Percentiles rank a stretch among this genome's conserved stretches.
Conservation (phyloP, 2,113 vertebrate species). For the Canis aureus region DNA sequence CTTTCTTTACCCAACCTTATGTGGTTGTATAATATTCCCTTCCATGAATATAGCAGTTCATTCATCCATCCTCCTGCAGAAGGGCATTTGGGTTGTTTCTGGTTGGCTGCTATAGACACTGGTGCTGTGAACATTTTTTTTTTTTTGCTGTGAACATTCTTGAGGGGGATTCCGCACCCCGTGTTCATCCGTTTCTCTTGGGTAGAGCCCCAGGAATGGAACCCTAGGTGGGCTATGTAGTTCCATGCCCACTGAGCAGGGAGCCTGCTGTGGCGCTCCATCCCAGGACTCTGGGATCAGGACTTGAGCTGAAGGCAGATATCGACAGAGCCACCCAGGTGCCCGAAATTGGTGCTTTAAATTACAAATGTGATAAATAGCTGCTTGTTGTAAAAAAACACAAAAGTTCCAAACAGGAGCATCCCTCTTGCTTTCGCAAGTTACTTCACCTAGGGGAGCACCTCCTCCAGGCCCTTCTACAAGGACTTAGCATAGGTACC, state of each 20-base stretch:
- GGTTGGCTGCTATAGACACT: neutral
- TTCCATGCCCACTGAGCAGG: too few relatives aligned
- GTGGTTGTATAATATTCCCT: neutral
- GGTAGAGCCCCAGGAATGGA: neutral
- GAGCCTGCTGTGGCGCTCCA: too few relatives aligned
- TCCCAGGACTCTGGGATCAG: too few relatives aligned
- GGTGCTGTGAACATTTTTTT: neutral
- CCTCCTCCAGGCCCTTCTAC: neutral
- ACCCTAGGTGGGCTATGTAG: neutral
- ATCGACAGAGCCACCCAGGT: too few relatives aligned
- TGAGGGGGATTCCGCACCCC: neutral
- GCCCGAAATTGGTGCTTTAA: neutral
- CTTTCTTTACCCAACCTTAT: neutral
- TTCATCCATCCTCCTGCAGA: neutral
- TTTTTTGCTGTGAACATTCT: neutral
- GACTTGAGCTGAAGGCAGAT: too few relatives aligned
- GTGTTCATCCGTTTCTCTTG: neutral
- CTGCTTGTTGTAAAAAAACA: neutral
- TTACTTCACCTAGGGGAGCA: neutral
- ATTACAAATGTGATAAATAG: neutral
- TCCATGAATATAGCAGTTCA: neutral
- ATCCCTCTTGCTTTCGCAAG: neutral
- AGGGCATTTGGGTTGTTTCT: neutral
- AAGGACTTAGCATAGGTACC: neutral
- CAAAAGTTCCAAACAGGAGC: neutral